These are phyloP conservation scores for Mercenaria mercenaria DNA, from an alignment of 1,140 invertebrate genomes.

Conservation along the genomic window DNA sequence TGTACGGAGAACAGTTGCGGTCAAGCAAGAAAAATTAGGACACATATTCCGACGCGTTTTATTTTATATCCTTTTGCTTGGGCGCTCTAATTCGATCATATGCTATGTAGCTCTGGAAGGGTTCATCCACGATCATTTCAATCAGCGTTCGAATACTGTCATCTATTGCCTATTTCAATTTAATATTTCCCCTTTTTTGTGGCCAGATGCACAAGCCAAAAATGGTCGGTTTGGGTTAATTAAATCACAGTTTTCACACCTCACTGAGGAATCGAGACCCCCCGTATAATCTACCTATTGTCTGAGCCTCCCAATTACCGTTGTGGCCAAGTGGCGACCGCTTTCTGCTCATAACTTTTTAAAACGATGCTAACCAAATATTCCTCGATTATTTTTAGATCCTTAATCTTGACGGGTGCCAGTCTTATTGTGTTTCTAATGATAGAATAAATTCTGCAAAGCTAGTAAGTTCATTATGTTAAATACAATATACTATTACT, in stretches of 20 bases:
- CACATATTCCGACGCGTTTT: background rate
- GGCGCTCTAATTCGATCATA: slow-evolving; percentile 29
- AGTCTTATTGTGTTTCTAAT: too few species aligned
- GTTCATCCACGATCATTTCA: background rate
- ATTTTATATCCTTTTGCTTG: slow-evolving; percentile 25
- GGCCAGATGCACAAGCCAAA: slow-evolving; percentile 48
- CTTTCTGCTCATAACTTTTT: background rate
- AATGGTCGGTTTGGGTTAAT: slow-evolving; percentile 39
- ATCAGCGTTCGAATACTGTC: slow-evolving; percentile 31
- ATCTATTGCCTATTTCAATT: slow-evolving; percentile 22
- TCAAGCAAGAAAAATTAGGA: background rate
- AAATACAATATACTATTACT: too few species aligned
- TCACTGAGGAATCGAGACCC: slow-evolving; percentile 2
- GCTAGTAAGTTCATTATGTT: too few species aligned
- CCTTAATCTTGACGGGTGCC: too few species aligned
- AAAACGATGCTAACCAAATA: too few species aligned
- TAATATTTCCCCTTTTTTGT: slow-evolving; percentile 45
- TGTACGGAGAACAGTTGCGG: background rate
- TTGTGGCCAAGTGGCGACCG: background rate
- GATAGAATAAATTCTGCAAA: too few species aligned
- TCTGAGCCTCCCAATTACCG: background rate
- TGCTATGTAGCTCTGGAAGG: background rate
- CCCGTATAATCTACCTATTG: slow-evolving; percentile 16
- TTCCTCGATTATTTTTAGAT: too few species aligned
- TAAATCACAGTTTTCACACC: slow-evolving; percentile 56